phyloP scores from a whole-genome alignment of 2,888 invertebrate genomes.

The Drosophila mimica region DNA sequence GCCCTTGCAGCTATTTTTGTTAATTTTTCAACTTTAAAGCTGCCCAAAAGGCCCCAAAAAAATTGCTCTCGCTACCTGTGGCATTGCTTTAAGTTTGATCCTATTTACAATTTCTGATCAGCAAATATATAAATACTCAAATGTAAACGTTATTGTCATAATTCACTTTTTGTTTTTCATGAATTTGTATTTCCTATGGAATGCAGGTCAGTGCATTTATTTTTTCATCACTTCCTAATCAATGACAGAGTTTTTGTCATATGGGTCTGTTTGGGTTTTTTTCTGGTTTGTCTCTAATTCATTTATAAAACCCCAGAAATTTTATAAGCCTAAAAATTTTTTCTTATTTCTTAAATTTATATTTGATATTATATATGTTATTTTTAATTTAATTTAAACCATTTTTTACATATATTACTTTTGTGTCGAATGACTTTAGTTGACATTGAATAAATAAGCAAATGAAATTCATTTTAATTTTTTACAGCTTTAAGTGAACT shows the following conservation, averaged over 20 bases:
- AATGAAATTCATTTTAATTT: background rate
- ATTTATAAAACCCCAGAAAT: background rate
- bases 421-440: background rate
- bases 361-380: background rate
- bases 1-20: conserved; percentile 24
- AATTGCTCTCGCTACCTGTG: background rate
- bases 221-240: background rate
- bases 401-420: background rate
- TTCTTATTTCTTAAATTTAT: background rate
- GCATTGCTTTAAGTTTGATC: conserved; percentile 5
- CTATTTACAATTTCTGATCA: background rate
- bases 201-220: background rate
- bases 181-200: background rate
- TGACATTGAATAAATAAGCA: background rate
- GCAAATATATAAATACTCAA: background rate
- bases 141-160: background rate
- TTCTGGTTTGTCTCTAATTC: background rate
- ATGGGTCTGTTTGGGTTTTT: background rate
- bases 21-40: conserved; percentile 33
- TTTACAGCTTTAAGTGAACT: background rate
- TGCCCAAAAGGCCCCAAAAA: conserved; percentile 13
- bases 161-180: no score
- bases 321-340: background rate
- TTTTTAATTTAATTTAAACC: background rate
- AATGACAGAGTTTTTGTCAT: background rate